Evolutionary conservation across 1,140 invertebrate genomes (phyloP), one percentile per base, ranked within the genome.

Genomic region (Heterodera schachtii): DNA sequence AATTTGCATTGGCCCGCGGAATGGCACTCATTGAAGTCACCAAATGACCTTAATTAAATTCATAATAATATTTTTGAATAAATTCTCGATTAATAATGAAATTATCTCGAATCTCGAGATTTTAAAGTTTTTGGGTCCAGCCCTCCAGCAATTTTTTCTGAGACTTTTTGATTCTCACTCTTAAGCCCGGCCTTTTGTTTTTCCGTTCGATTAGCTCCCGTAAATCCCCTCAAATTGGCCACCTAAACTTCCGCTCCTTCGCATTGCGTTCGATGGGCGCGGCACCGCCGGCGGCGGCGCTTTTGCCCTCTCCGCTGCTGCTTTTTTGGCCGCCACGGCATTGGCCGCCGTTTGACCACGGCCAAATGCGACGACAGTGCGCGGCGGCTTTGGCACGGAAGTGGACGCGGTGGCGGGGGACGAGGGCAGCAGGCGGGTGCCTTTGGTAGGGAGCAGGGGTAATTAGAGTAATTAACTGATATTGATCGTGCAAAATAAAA

Each of bases 261-360:
- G 69, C 69, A 71, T 71, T 41, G 69, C n/a, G 43, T 41, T 46
- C 1, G 69, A 19, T 11, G 69, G 8, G 16, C 41, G 4, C 9
- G 6, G 21, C 9, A 41, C 9, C 31, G n/a, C 69, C 5, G 69
- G 31, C 44, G 41, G n/a, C 41, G 44, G n/a, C 11, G 9, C 43
- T 71, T 71, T 11, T 11, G 57, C 57, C 69, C 44, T 71, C 11
- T 41, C n/a, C 11, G 69, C 69, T 2, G 31, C 69, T 21, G 69
- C 69, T 71, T 71, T 71, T 46, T 71, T 71, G 11, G 41, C 41
- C 21, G 44, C 69, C 69, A 71, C 69, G 44, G 44, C 44, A 46
- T 46, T 71, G n/a, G 69, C 69, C 21, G 41, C 31, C 41, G 69
- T 43, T 71, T 71, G 69, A 41, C 69, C 69, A 19, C 69, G 69